Conservation (phyloP, 2,888 invertebrate genomes). For the Pyrochroa serraticornis region DNA sequence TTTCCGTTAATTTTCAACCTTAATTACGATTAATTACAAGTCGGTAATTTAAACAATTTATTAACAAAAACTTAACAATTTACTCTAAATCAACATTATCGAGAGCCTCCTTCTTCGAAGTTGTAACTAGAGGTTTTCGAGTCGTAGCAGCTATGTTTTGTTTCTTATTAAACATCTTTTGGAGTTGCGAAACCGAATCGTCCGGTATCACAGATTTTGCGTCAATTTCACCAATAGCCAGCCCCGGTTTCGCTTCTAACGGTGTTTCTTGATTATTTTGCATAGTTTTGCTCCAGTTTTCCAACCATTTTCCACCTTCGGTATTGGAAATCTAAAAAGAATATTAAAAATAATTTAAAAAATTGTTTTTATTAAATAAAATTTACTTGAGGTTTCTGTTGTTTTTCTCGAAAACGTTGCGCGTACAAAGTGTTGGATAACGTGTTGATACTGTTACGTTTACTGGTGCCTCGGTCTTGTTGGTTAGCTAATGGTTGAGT, state of each 20-base stretch:
- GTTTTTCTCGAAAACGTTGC: conserved; percentile 59
- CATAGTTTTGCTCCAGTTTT: conserved; percentile 68
- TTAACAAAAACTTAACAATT: too few species aligned
- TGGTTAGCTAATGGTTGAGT: conserved; percentile 70
- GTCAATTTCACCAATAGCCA: conserved; percentile 56
- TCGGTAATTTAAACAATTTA: too few species aligned
- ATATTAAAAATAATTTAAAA: neutral
- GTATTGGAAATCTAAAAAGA: conserved; percentile 48
- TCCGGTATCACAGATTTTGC: conserved; percentile 54
- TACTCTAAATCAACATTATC: conserved; percentile 7
- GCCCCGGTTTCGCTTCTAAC: conserved; percentile 42
- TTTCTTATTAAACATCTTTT: conserved; percentile 13
- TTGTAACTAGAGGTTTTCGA: neutral
- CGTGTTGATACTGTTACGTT: conserved; percentile 58
- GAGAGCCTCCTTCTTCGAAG: neutral
- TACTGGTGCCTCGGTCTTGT: conserved; percentile 50
- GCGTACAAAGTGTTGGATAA: conserved; percentile 49
- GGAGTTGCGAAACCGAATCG: conserved; percentile 30
- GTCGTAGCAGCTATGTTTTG: conserved; percentile 13
- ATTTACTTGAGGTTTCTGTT: conserved; percentile 16
- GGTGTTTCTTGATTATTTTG: conserved; percentile 19
- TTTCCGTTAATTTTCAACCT: neutral
- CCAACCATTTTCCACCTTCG: conserved; percentile 64
- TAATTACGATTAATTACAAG: too few species aligned
- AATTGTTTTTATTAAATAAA: neutral